Evolutionary conservation across 2,797 vertebrate genomes (phyloP).

Genomic region (Syngnathus rostellatus): DNA sequence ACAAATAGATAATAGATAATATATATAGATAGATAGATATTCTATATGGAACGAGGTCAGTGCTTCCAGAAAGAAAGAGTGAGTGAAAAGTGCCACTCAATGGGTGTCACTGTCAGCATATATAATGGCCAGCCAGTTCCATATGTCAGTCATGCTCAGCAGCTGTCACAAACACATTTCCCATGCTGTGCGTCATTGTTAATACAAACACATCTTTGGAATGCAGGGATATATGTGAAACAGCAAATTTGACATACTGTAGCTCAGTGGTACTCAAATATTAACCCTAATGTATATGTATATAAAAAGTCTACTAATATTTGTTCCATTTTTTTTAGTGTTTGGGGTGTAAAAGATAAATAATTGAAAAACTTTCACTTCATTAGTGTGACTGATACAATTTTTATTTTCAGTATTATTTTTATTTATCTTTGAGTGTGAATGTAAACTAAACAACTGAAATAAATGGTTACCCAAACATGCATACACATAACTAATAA

Average conservation of each 20-base stretch:
- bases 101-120: constrained; percentile 34
- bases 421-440: too few species aligned
- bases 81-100: constrained; percentile 38
- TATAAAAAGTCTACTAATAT: too few species aligned
- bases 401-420: too few species aligned
- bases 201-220: not conserved
- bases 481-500: too few species aligned
- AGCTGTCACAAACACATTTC: constrained; percentile 47
- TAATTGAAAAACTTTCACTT: too few species aligned
- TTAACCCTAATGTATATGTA: not conserved
- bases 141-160: constrained; percentile 37
- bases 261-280: not conserved
- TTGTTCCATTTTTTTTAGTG: too few species aligned
- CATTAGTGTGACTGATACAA: too few species aligned
- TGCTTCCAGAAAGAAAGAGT: constrained; percentile 32
- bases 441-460: too few species aligned
- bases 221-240: not conserved
- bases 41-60: constrained; percentile 25
- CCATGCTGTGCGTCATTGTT: constrained; percentile 8
- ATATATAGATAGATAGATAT: too few species aligned
- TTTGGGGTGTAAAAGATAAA: too few species aligned
- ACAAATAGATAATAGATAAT: too few species aligned
- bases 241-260: not conserved
- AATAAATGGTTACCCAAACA: too few species aligned
- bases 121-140: constrained; percentile 43